These are phyloP conservation scores for Plecotus auritus DNA, from an alignment of 2,113 vertebrate genomes.

Conservation along the genomic window DNA sequence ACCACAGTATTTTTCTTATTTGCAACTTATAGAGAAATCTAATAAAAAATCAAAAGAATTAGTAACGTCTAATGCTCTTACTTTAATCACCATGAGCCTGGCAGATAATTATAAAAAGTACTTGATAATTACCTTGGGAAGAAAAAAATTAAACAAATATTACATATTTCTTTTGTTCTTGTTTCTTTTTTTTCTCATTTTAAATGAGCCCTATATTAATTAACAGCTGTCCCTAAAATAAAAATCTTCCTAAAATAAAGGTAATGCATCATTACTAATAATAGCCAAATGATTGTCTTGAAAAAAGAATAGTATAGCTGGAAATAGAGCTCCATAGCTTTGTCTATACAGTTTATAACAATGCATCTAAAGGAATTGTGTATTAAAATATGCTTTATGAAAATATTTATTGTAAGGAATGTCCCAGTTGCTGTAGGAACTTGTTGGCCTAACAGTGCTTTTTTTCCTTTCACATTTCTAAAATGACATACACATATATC, in stretches of 20 bases:
- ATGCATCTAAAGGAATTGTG: not conserved
- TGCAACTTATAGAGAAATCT: not conserved
- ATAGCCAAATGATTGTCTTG: not conserved
- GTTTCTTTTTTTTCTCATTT: not conserved
- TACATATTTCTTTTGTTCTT: not conserved
- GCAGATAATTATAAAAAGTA: constrained; percentile 20
- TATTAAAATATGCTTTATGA: not conserved
- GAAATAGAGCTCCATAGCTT: not conserved
- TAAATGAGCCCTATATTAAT: not conserved
- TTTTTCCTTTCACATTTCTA: not conserved
- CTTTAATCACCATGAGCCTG: not conserved
- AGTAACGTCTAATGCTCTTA: not conserved
- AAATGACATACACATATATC: not conserved
- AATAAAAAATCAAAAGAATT: not conserved
- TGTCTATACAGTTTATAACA: not conserved
- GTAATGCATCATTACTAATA: not conserved
- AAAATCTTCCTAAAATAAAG: not conserved
- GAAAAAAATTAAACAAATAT: not conserved
- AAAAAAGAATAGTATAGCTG: not conserved
- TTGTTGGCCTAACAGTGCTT: not conserved
- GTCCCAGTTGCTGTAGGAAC: not conserved
- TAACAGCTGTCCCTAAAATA: not conserved
- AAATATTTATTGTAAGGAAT: not conserved
- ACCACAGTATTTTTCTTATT: not conserved
- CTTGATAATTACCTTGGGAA: not conserved